A percentile compares a stretch with the other conserved stretches of the same genome.
These are phyloP conservation scores for Neuroscelio doddi DNA, from an alignment of 2,888 invertebrate species.

Conservation along the genomic window DNA sequence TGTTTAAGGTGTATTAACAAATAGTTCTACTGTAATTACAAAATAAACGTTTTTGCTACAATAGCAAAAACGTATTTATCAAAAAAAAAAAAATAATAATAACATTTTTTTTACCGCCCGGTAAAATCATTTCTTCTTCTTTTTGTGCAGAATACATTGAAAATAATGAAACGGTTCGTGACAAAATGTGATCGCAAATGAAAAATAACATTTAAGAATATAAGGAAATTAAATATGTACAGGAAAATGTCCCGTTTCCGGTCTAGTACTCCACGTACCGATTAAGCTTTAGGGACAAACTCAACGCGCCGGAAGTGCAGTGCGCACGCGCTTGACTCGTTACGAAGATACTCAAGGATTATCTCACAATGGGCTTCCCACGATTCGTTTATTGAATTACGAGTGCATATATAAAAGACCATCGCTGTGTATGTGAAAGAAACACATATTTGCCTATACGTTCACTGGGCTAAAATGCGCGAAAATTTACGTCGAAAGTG, in stretches of 20 bases:
- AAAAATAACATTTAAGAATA: constrained; percentile 1
- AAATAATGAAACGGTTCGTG: neutral
- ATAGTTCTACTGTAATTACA: neutral
- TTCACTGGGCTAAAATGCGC: constrained; percentile 31
- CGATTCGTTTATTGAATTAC: constrained; percentile 55
- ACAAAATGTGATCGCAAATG: neutral
- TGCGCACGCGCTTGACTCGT: constrained; percentile 37
- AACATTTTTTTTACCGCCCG: too few relatives aligned
- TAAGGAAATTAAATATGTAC: constrained; percentile 33
- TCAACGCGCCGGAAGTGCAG: constrained; percentile 37
- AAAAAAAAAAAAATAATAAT: neutral
- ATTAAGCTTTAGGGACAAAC: constrained; percentile 21
- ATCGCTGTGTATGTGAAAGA: constrained; percentile 11
- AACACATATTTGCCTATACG: constrained; percentile 2
- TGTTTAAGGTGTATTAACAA: too few relatives aligned
- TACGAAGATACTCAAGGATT: constrained; percentile 52
- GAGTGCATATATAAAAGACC: constrained; percentile 24
- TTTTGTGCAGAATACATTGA: too few relatives aligned
- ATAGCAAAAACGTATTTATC: neutral
- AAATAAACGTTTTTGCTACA: neutral
- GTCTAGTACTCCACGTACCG: constrained; percentile 10
- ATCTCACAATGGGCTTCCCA: constrained; percentile 63
- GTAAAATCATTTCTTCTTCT: too few relatives aligned
- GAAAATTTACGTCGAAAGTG: constrained; percentile 32
- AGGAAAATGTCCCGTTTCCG: constrained; percentile 33